Evolutionary conservation across 2,888 invertebrate genomes (phyloP), one percentile per base, ranked within the genome.

Genomic region (Calliopum simillimum): DNA sequence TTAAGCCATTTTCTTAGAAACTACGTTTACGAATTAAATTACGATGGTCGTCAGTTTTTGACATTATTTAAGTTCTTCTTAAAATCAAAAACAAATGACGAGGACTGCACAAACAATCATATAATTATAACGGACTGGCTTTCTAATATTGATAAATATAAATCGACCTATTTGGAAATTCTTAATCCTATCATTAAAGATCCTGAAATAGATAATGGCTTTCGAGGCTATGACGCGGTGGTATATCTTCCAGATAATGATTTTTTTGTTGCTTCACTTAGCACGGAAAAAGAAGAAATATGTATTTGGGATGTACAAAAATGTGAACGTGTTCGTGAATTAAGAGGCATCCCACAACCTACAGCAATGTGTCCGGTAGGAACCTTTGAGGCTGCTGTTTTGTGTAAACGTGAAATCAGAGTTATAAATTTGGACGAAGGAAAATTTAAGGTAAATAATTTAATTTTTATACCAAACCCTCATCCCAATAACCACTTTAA

Each of bases 21-120:
- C 0, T 91, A 93, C 77, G 90, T 92, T 5, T 89, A 89, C 79
- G 92, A 93, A 16, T 86, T 96, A 67, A 91, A 91, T 79, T 93
- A 93, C 77, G 95, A 96, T 83, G 94, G 94, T 44, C 88, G 91
- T 79, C 96, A 96, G 85, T 91, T 96, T 79, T 94, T 92, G 78
- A 91, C 94, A 3, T 90, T 95, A 74, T 86, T 92, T 73, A 89
- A 87, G 80, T 86, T 84, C 76, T 89, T 87, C 80, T 77, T 89
- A 70, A 85, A 86, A 74, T 83, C 83, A 23, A 84, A 84, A 74
- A 78, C 82, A 59, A 77, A 77, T 62, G 78, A 80, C 11, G 76
- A 81, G n/a, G 61, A 76, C 0, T 70, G 70, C 19, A 74, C 84
- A 4, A 80, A 79, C 55, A 79, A 80, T 16, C 83, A 86, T 68